phyloP scores from a whole-genome alignment of 2,797 vertebrate species.

The Sebastiscus tertius region DNA sequence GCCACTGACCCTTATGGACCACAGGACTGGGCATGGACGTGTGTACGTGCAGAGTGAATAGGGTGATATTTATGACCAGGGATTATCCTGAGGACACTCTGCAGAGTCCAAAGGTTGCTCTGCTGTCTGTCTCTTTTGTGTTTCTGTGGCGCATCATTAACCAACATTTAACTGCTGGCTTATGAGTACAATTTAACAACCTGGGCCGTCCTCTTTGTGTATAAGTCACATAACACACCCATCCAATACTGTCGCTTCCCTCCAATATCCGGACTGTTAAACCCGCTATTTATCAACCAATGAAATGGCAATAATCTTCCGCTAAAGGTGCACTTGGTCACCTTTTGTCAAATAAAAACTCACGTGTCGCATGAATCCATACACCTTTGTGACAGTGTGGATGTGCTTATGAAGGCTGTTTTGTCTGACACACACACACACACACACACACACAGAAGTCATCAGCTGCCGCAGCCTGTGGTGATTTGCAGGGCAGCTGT shows the following conservation, averaged over 20 bases:
- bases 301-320: constrained; percentile 36
- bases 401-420: constrained; percentile 11
- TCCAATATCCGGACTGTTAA: constrained; percentile 58
- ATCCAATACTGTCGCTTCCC: constrained; percentile 26
- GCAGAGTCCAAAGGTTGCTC: constrained; percentile 88
- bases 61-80: constrained; percentile 84
- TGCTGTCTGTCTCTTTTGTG: constrained; percentile 83
- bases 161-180: constrained; percentile 81
- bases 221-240: constrained; percentile 65
- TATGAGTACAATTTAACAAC: constrained; percentile 87
- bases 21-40: constrained; percentile 43
- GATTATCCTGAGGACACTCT: constrained; percentile 87
- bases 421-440: constrained; percentile 5
- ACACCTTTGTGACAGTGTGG: constrained; percentile 1
- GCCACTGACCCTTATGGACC: constrained; percentile 54
- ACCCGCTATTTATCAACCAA: constrained; percentile 64
- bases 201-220: constrained; percentile 74
- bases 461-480: constrained; percentile 75
- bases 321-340: constrained; percentile 53
- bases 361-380: constrained; percentile 23
- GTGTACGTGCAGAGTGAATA: constrained; percentile 62
- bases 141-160: constrained; percentile 87
- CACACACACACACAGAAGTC: constrained; percentile 31
- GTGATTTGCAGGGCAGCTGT: constrained; percentile 84
- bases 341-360: constrained; percentile 40